Evolutionary conservation across 1,140 invertebrate genomes (phyloP).

Genomic region (Drosophila persimilis): DNA sequence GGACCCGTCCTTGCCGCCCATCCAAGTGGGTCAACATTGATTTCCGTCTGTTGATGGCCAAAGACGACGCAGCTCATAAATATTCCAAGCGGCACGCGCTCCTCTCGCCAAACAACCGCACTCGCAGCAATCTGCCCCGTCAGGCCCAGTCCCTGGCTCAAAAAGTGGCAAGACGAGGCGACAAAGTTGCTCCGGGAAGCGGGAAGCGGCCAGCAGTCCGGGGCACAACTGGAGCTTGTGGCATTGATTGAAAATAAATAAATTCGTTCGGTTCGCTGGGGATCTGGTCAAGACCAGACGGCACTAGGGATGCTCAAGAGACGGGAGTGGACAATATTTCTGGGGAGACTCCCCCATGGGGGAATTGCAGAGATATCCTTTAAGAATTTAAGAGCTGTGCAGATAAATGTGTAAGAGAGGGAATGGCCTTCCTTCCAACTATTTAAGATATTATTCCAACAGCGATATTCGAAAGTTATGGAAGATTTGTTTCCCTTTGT

Average conservation of each 20-base stretch:
- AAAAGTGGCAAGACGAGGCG: constrained; percentile 65
- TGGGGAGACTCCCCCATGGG: too few species aligned
- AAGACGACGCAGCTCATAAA: constrained; percentile 66
- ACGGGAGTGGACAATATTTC: constrained; percentile 1
- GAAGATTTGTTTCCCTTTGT: too few species aligned
- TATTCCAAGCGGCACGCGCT: constrained; percentile 76
- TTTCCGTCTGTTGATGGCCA: constrained; percentile 65
- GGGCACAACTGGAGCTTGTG: constrained; percentile 11
- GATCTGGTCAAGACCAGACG: constrained; percentile 10
- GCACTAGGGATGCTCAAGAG: background rate
- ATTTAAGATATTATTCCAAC: too few species aligned
- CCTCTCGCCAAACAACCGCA: constrained; percentile 30
- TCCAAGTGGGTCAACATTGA: constrained; percentile 77
- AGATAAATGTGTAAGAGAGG: background rate
- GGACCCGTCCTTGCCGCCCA: constrained; percentile 39
- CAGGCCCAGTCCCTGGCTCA: background rate
- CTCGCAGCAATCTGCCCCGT: background rate
- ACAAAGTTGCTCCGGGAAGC: constrained; percentile 54
- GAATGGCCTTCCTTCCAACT: too few species aligned
- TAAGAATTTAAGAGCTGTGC: too few species aligned
- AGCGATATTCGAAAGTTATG: too few species aligned
- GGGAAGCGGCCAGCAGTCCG: background rate
- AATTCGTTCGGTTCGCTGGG: constrained; percentile 38
- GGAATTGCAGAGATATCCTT: too few species aligned
- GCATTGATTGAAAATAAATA: constrained; percentile 79